These are phyloP conservation scores for Scaptomyza caliginosa DNA, from an alignment of 2,888 invertebrate genomes.

Conservation along the genomic window DNA sequence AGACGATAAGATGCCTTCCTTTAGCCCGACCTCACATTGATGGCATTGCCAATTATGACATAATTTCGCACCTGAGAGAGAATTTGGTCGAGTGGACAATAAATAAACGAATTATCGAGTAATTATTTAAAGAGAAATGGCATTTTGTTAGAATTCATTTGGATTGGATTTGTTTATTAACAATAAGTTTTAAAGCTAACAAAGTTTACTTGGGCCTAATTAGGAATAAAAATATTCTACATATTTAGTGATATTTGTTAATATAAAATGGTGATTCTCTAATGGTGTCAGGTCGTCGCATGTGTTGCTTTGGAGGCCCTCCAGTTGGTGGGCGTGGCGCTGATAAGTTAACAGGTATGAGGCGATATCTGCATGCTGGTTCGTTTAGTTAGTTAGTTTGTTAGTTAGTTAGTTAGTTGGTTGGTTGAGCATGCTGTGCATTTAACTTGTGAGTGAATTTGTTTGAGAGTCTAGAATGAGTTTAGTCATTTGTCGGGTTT, in stretches of 20 bases:
- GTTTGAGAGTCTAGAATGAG: slow-evolving; percentile 24
- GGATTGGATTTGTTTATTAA: no score
- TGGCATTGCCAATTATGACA: slow-evolving; percentile 39
- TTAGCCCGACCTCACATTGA: neutral
- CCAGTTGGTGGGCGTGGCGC: slow-evolving; percentile 65
- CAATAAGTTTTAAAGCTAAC: no score
- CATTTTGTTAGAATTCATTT: no score
- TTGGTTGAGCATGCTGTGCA: slow-evolving; percentile 46
- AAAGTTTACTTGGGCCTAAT: no score
- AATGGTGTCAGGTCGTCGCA: slow-evolving; percentile 79
- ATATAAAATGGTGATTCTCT: slow-evolving; percentile 17
- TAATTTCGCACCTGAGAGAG: slow-evolving; percentile 58
- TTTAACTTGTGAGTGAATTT: slow-evolving; percentile 5
- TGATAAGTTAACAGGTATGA: slow-evolving; percentile 55
- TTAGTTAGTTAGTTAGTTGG: slow-evolving; percentile 25
- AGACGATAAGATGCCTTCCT: slow-evolving; percentile 29
- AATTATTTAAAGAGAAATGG: no score
- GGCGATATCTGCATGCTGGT: slow-evolving; percentile 39
- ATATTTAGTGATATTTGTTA: neutral
- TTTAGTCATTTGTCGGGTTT: slow-evolving; percentile 38
- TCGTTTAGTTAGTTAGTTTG: slow-evolving; percentile 24
- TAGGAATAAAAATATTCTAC: no score
- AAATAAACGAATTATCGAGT: neutral
- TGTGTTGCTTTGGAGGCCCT: slow-evolving; percentile 79
- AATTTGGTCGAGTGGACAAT: slow-evolving; percentile 1